phyloP scores from a whole-genome alignment of 2,797 vertebrate genomes.

The Saguinus oedipus region DNA sequence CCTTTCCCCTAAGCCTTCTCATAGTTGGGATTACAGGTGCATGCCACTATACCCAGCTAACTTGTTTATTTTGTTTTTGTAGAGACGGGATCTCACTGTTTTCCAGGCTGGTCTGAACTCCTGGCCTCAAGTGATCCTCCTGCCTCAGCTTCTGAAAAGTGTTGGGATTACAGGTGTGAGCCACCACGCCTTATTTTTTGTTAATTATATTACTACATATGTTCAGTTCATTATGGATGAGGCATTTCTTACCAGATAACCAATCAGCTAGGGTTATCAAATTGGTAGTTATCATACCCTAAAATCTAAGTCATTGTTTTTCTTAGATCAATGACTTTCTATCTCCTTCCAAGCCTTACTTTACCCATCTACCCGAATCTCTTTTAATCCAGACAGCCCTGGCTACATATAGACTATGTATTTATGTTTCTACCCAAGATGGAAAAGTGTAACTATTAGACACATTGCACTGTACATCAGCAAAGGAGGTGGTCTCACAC shows the following conservation, averaged over 20 bases:
- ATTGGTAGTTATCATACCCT: background rate
- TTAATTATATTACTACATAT: background rate
- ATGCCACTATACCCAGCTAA: background rate
- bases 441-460: background rate
- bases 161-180: background rate
- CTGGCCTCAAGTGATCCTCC: too few species aligned
- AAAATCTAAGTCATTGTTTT: background rate
- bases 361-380: background rate
- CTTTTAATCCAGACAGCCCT: background rate
- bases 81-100: background rate
- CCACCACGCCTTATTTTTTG: background rate
- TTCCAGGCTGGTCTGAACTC: background rate
- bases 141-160: background rate
- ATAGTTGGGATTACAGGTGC: background rate
- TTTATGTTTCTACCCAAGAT: background rate
- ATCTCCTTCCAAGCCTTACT: background rate
- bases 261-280: background rate
- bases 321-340: background rate
- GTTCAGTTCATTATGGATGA: background rate
- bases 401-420: background rate
- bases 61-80: background rate
- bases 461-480: background rate
- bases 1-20: background rate
- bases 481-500: background rate
- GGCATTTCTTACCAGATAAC: background rate